Base-by-base conservation (phyloP, 2,888 invertebrate species). In the Campopleginae sp. region DNA sequence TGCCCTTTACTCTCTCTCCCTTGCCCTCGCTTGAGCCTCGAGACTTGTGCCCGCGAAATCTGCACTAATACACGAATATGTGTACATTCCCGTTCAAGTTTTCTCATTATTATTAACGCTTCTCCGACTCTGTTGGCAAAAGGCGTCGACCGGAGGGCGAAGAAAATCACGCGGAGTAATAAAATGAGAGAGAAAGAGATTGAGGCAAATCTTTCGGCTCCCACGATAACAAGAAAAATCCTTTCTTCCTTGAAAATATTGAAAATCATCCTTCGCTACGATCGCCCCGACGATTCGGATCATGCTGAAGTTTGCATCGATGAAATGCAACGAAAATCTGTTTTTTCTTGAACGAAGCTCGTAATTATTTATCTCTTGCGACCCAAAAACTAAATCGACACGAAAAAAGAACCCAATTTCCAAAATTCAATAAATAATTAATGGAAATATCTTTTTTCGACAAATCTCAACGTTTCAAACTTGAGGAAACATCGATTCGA, bases 31-130 rank as follows among this genome's bases (percentile, higher is more conserved):
- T 27, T 48, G 48, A 54, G 42, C 44, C 44, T 33, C 51, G 65
- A 8, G 23, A 23, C 48, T 38, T 42, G 66, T 38, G 48, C 61
- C 4, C 65, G 71, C 72, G 23, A 42, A 78, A 76, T 65, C 68
- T 79, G 61, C 65, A 68, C 79, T 71, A 65, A 85, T 84, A 84
- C 86, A 86, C 81, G 86, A 88, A 87, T 87, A 88, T 86, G 89
- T 85, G 84, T 89, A 89, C 86, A 82, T 84, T 80, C 77, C 80
- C 58, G 72, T 68, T 83, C 85, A 92, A 91, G 87, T 92, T 92
- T 92, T 89, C 91, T 90, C 92, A 92, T 92, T 92, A 92, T 92
- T 92, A 92, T 92, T 91, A 92, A 92, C 92, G 89, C 88, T 88
- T 72, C 76, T 42, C 71, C 31, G 61, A 71, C 51, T 58, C 46